Conservation (phyloP, 2,113 vertebrate species). For the Mobula birostris region DNA sequence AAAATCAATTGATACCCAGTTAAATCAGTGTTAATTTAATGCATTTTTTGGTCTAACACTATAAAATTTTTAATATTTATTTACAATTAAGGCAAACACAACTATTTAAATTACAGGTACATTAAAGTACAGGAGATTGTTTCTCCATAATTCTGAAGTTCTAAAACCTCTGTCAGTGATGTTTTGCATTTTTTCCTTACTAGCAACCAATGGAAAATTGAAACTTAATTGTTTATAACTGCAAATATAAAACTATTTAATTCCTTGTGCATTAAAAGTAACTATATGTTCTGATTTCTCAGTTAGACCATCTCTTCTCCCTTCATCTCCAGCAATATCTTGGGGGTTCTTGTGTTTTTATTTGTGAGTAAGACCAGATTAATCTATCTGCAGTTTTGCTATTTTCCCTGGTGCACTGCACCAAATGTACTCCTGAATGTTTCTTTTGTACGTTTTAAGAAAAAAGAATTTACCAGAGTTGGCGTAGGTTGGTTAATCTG, state of each 20-base stretch:
- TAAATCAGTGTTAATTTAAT: neutral
- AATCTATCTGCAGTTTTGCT: too few species aligned
- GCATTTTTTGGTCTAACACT: neutral
- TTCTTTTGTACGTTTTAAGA: neutral
- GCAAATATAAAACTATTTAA: neutral
- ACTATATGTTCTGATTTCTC: too few species aligned
- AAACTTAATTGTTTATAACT: neutral
- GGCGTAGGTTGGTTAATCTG: conserved; percentile 40
- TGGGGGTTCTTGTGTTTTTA: too few species aligned
- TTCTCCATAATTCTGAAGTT: neutral
- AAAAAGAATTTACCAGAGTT: neutral
- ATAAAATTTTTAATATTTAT: neutral
- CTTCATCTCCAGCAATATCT: too few species aligned
- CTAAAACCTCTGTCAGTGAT: neutral
- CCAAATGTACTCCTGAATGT: too few species aligned
- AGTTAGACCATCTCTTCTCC: too few species aligned
- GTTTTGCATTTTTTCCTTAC: neutral
- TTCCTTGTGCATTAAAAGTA: neutral
- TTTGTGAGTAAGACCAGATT: too few species aligned
- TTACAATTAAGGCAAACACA: neutral
- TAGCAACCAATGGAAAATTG: neutral
- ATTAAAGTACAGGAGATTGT: neutral
- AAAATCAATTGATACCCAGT: neutral
- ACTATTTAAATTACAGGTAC: neutral
- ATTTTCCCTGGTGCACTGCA: too few species aligned